Percentiles rank a stretch among this genome's conserved stretches.
phyloP scores from a whole-genome alignment of 2,888 invertebrate genomes.

The Yponomeuta sedellus region DNA sequence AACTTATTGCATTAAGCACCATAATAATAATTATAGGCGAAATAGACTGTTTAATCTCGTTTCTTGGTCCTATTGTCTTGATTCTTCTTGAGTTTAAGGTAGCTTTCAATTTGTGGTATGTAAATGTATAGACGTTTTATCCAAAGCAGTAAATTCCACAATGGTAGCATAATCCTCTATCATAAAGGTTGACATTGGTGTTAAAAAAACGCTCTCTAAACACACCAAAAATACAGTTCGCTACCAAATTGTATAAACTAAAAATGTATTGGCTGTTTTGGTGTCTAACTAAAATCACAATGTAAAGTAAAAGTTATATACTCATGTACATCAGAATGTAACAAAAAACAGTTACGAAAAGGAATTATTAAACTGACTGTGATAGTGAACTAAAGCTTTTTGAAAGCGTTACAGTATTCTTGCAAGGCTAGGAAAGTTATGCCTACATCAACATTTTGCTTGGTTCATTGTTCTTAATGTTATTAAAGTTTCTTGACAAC shows the following conservation, averaged over 20 bases:
- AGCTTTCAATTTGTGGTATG: no score
- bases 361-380: slow-evolving; percentile 40
- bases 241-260: background rate
- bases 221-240: background rate
- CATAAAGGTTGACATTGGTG: no score
- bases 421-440: slow-evolving; percentile 37
- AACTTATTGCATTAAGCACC: background rate
- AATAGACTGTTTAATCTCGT: background rate
- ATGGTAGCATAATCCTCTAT: background rate
- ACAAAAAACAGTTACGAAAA: background rate
- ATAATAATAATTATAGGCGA: background rate
- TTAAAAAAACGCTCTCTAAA: background rate
- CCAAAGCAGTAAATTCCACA: background rate
- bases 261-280: background rate
- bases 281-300: background rate
- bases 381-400: slow-evolving; percentile 67
- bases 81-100: no score
- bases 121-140: background rate
- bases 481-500: no score
- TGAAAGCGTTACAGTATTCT: slow-evolving; percentile 63
- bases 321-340: background rate
- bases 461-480: no score
- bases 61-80: background rate
- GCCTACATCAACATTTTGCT: background rate
- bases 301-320: background rate